A percentile compares a stretch with the other conserved stretches of the same genome.
phyloP scores from a whole-genome alignment of 1,140 invertebrate genomes.

The Calosoma granatense region DNA sequence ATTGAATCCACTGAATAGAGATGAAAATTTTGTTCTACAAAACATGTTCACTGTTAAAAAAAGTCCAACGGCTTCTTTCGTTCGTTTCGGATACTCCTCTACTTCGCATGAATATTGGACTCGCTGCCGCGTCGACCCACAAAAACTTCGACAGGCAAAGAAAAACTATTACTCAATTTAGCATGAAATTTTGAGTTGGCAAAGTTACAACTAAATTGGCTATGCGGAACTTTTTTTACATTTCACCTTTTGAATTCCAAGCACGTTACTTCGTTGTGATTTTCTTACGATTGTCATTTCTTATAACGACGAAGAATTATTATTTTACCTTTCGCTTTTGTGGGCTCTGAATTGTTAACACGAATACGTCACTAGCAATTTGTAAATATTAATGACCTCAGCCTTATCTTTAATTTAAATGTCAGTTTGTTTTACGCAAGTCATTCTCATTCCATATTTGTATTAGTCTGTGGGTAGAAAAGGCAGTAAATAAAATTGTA shows the following conservation, averaged over 20 bases:
- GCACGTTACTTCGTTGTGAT: neutral
- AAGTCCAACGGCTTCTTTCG: neutral
- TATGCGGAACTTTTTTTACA: neutral
- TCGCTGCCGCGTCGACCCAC: neutral
- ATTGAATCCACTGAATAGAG: neutral
- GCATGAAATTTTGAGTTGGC: slow-evolving; percentile 8
- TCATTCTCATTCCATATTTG: too few relatives aligned
- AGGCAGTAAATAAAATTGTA: too few relatives aligned
- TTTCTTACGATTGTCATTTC: neutral
- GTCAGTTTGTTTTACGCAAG: too few relatives aligned
- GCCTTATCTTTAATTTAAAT: too few relatives aligned
- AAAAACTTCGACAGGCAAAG: neutral
- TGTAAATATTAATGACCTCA: too few relatives aligned
- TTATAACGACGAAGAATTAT: too few relatives aligned
- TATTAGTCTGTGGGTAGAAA: too few relatives aligned
- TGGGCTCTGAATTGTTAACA: too few relatives aligned
- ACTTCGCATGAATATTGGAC: neutral
- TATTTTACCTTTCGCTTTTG: too few relatives aligned
- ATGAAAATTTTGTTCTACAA: neutral
- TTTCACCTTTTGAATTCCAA: slow-evolving; percentile 3
- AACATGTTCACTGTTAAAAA: neutral
- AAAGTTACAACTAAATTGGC: slow-evolving; percentile 8
- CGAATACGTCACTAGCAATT: too few relatives aligned
- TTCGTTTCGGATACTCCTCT: neutral
- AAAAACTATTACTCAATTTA: slow-evolving; percentile 9